Evolutionary conservation across 1,140 invertebrate genomes (phyloP), one percentile per base, ranked within the genome.

Genomic region (Cotesia chilonis): DNA sequence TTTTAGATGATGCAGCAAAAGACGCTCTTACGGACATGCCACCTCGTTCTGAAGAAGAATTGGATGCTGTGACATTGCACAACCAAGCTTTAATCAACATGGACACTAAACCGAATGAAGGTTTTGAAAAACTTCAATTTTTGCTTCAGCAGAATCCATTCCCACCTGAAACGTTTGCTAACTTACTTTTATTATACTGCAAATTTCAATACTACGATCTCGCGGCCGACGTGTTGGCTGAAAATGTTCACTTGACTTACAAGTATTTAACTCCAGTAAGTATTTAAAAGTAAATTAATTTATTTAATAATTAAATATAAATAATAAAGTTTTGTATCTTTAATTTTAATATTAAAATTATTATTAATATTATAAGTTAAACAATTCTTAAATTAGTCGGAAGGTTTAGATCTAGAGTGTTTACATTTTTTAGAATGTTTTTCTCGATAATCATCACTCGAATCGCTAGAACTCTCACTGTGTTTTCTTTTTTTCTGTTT

Each of bases 21-120:
- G 97, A 99, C 88, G 97, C 98, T 0, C 86, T 99, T 59, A 95
- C 95, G 0, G 98, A 99, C 85, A 98, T 99, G 94, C 98, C 98
- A 35, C 98, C 98, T 0, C 87, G 95, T 75, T 93, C 95, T 6
- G 98, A 99, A 85, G 96, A 98, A 82, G 98, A 99, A 88, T 87
- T 99, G 71, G 98, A 99, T 87, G 96, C 97, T 14, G 96, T 99
- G 0, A 99, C 98, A 28, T 88, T 99, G 4, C 98, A 99, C 81
- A 99, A 99, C 84, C 94, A 98, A 88, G 98, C 98, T 0, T 87
- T 99, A 4, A 95, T 98, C 81, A 98, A 98, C 80, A 96, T 98
- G 85, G 95, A 97, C 63, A 88, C 87, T 36, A 94, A 96, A 74
- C 94, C 97, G 6, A 94, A 92, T 0, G 94, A 97, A 84, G 96